Evolutionary conservation across 1,140 invertebrate species (phyloP).

Genomic region (Nixonia krombeini): DNA sequence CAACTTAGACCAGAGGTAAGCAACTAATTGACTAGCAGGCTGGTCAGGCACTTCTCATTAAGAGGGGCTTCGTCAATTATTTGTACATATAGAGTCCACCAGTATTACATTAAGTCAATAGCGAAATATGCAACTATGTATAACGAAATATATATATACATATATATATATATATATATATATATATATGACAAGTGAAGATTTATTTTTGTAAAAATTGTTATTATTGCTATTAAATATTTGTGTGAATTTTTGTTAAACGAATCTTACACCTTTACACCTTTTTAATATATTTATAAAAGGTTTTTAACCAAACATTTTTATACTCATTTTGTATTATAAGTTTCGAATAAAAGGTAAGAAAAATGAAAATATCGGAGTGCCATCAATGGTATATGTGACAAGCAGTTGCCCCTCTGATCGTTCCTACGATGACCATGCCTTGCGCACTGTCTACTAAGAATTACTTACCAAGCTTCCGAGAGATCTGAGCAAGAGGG

Average conservation of each 20-base stretch:
- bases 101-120: background rate
- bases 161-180: no score
- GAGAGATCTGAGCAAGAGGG: slow-evolving; percentile 79
- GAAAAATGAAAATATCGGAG: slow-evolving; percentile 5
- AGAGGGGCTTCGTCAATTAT: slow-evolving; percentile 25
- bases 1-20: slow-evolving; percentile 45
- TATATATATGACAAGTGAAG: no score
- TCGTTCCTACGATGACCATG: slow-evolving; percentile 57
- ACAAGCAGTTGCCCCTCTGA: slow-evolving; percentile 50
- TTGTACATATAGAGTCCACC: background rate
- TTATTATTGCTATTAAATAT: no score
- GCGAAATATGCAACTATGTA: no score
- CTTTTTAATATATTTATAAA: no score
- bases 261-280: no score
- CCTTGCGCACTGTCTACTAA: slow-evolving; percentile 48
- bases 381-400: slow-evolving; percentile 30
- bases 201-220: no score
- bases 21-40: slow-evolving; percentile 45
- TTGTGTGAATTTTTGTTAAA: no score
- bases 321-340: no score
- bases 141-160: no score
- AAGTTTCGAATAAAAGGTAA: no score
- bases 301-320: no score
- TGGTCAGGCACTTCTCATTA: slow-evolving; percentile 37
- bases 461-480: slow-evolving; percentile 76